phyloP scores from a whole-genome alignment of 2,888 invertebrate species.

The Polymixis flavicincta region DNA sequence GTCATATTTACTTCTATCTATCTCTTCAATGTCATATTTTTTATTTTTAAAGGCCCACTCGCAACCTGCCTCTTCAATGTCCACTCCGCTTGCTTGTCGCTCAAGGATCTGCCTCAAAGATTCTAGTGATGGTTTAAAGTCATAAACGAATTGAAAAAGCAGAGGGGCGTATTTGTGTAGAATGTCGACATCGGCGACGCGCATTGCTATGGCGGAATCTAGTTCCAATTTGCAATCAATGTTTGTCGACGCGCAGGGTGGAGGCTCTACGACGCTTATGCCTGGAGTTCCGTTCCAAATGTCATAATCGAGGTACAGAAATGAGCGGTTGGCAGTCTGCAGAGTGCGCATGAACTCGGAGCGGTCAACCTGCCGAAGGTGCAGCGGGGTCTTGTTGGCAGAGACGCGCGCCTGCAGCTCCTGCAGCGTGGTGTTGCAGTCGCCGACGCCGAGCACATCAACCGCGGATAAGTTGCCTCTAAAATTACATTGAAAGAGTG shows the following conservation, averaged over 20 bases:
- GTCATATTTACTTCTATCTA: background rate
- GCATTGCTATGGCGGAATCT: slow-evolving; percentile 48
- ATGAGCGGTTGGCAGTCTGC: slow-evolving; percentile 32
- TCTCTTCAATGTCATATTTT: rapidly evolving
- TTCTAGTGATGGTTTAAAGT: slow-evolving; percentile 35
- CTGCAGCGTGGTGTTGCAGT: background rate
- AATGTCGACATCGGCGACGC: slow-evolving; percentile 37
- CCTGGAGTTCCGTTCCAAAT: slow-evolving; percentile 42
- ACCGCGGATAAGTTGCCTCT: background rate
- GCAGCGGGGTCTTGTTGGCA: background rate
- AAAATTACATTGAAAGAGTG: background rate
- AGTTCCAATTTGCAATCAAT: slow-evolving; percentile 19
- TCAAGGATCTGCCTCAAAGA: slow-evolving; percentile 42
- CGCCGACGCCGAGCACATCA: background rate
- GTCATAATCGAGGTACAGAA: slow-evolving; percentile 61
- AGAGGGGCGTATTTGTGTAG: slow-evolving; percentile 29
- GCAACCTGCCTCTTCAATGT: slow-evolving; percentile 48
- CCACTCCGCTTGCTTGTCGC: slow-evolving; percentile 16
- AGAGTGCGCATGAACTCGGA: background rate
- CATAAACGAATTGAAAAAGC: slow-evolving; percentile 24
- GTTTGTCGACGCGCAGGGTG: slow-evolving; percentile 26
- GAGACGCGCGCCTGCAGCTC: slow-evolving; percentile 18
- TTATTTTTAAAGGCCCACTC: background rate
- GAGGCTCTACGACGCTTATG: slow-evolving; percentile 45
- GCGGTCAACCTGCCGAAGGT: background rate